These are phyloP conservation scores for Sorex maritimensis DNA, from an alignment of 2,797 vertebrate species.

Conservation along the genomic window DNA sequence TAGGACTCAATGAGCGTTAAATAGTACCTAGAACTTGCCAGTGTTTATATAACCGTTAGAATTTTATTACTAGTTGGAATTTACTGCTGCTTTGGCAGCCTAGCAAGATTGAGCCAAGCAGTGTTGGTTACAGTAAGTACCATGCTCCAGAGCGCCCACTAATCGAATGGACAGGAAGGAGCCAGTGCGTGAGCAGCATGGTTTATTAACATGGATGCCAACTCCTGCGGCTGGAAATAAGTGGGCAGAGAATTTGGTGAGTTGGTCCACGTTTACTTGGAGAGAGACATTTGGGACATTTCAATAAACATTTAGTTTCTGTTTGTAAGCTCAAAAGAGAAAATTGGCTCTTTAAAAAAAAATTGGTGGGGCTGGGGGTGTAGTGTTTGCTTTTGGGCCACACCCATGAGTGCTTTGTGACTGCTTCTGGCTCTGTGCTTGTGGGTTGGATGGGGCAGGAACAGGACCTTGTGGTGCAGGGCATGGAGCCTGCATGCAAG, in stretches of 20 bases:
- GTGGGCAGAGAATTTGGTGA: neutral
- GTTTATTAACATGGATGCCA: neutral
- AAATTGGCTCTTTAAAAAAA: neutral
- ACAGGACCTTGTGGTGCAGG: no score
- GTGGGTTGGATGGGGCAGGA: no score
- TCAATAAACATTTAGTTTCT: slow-evolving; percentile 32
- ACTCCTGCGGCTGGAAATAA: slow-evolving; percentile 12
- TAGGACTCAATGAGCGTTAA: neutral
- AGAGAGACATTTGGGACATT: slow-evolving; percentile 35
- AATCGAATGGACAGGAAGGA: neutral
- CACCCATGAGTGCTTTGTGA: no score
- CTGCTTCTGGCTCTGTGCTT: no score
- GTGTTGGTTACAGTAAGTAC: neutral
- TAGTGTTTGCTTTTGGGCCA: no score
- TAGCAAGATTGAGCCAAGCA: neutral
- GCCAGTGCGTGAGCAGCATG: neutral
- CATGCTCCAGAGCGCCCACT: neutral
- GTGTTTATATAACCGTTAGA: slow-evolving; percentile 24
- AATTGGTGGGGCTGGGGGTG: no score
- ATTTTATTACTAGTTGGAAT: slow-evolving; percentile 26
- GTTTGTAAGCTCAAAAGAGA: slow-evolving; percentile 15
- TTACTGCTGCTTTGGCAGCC: slow-evolving; percentile 24
- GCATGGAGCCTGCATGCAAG: no score
- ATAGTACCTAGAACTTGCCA: slow-evolving; percentile 9
- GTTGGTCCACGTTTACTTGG: slow-evolving; percentile 4